Evolutionary conservation across 2,113 vertebrate species (phyloP).

Genomic region (Phaetusa simplex): DNA sequence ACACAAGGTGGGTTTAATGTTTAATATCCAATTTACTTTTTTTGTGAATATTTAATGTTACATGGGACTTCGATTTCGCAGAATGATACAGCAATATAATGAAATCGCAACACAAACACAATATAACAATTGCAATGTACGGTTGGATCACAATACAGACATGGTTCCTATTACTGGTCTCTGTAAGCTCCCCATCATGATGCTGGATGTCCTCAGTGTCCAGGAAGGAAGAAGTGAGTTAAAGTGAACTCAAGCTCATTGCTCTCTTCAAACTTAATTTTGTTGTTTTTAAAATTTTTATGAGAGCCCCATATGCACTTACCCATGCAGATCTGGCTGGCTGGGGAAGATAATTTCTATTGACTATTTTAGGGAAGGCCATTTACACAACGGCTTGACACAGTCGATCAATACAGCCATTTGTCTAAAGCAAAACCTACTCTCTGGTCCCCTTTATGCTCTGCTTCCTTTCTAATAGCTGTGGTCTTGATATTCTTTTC

Average conservation of each 20-base stretch:
- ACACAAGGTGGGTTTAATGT: not conserved
- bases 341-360: not conserved
- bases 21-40: not conserved
- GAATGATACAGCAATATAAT: not conserved
- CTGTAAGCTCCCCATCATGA: accelerated
- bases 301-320: not conserved
- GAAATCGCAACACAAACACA: not conserved
- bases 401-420: not conserved
- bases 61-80: not conserved
- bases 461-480: not conserved
- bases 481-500: not conserved
- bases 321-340: not conserved
- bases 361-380: not conserved
- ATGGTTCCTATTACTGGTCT: not conserved
- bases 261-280: not conserved
- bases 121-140: not conserved
- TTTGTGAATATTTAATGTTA: not conserved
- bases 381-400: not conserved
- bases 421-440: not conserved
- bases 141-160: not conserved
- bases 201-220: not conserved
- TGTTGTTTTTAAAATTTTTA: not conserved
- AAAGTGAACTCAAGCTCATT: not conserved
- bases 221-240: not conserved
- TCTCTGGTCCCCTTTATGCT: not conserved